Evolutionary conservation across 2,888 invertebrate species (phyloP), one percentile per base, ranked within the genome.

Genomic region (Keiferia lycopersicella): DNA sequence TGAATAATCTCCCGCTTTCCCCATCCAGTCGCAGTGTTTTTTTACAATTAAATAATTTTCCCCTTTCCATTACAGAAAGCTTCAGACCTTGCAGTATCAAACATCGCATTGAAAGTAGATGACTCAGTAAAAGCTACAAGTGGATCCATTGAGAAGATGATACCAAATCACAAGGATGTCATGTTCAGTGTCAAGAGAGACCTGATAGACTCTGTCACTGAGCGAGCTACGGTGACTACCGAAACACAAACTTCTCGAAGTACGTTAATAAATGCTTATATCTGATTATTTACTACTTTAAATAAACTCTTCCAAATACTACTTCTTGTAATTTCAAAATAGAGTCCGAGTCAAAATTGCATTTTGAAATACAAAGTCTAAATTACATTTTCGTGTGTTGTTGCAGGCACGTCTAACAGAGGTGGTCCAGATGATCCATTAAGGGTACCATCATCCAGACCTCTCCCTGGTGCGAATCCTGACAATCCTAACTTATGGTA

Each of bases 141-240:
- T 64, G 96, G 96, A 1, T 73, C 90, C 2, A 87, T 96, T 67
- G 92, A 92, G 48, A 90, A 92, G 61, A 81, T 95, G 80, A 90
- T 96, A 61, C 96, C 96, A 2, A 91, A 86, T n/a, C 90, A 94
- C 73, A 92, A 93, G 64, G 92, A 93, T 26, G 81, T 96, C 2
- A 91, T 95, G 68, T 92, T 93, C 65, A 92, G 91, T 62, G 86
- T 95, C 57, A 93, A 93, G 73, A 92, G 92, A 62, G 94, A 96
- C 69, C 85, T 96, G 0, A 88, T 96, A 61, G 94, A 94, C n/a
- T 93, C 94, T 57, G 91, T 95, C 45, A 87, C 89, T 0, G 82
- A 83, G 12, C 85, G 81, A 16, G 72, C 86, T 10, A 92, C 88
- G 26, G 79, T 72, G 22, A 82, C 90, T 12, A 86, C 88, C 0